Conservation (phyloP, 1,140 invertebrate species). For the Grapholita molesta region DNA sequence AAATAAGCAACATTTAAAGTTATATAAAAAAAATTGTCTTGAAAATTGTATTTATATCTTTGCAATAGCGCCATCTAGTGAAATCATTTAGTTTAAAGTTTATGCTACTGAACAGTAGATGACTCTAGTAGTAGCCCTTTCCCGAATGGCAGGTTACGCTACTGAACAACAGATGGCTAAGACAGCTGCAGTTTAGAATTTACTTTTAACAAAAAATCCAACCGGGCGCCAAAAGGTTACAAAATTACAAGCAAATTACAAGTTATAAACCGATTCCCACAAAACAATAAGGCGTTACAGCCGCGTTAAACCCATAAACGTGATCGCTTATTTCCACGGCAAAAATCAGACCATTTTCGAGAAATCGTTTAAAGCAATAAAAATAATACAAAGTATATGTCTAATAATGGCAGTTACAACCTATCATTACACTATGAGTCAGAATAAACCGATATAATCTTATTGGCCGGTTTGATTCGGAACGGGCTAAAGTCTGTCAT, state of each 20-base stretch:
- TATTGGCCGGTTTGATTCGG: slow-evolving; percentile 10
- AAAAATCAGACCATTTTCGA: slow-evolving; percentile 18
- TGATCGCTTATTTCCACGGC: slow-evolving; percentile 16
- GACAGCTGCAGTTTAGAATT: slow-evolving; percentile 11
- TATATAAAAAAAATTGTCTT: background rate
- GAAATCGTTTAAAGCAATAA: slow-evolving; percentile 20
- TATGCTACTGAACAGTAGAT: background rate
- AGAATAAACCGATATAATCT: slow-evolving; percentile 23
- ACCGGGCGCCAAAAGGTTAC: background rate
- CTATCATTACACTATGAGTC: slow-evolving; percentile 54
- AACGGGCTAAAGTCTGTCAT: slow-evolving; percentile 19
- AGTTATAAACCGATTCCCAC: slow-evolving; percentile 9
- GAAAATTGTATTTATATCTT: background rate
- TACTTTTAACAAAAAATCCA: background rate
- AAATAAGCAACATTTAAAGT: too few relatives aligned
- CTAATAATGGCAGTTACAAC: slow-evolving; percentile 25
- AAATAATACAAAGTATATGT: slow-evolving; percentile 15
- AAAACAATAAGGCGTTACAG: slow-evolving; percentile 4
- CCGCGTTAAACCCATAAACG: background rate
- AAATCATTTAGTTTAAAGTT: background rate
- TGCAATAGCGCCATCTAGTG: background rate
- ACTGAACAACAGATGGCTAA: slow-evolving; percentile 28
- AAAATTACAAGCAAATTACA: slow-evolving; percentile 12
- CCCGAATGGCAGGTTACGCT: background rate
- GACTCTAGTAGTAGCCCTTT: background rate